Percentiles rank a stretch among this genome's conserved stretches.
Conservation (phyloP, 2,888 invertebrate genomes). For the Phragmatobia fuliginosa region DNA sequence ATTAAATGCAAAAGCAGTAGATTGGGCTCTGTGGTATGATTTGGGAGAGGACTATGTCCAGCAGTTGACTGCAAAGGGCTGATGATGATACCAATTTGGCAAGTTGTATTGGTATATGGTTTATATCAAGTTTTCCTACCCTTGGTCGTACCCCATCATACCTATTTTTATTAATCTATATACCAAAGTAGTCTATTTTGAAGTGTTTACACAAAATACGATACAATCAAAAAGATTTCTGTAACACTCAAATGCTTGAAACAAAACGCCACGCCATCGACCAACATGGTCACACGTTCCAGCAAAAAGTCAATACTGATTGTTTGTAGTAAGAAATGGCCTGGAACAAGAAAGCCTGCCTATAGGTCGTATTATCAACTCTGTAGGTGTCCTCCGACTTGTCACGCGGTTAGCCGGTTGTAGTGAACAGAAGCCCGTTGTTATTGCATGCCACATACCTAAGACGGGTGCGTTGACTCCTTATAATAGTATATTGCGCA, state of each 20-base stretch:
- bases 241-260: background rate
- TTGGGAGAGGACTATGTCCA: too few species aligned
- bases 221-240: background rate
- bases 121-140: too few species aligned
- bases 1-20: too few species aligned
- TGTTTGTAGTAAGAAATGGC: slow-evolving; percentile 1
- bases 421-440: slow-evolving; percentile 81
- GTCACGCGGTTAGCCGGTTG: slow-evolving; percentile 63
- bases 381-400: slow-evolving; percentile 40
- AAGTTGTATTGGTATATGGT: too few species aligned
- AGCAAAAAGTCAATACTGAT: background rate
- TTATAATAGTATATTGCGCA: slow-evolving; percentile 83
- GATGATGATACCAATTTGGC: too few species aligned
- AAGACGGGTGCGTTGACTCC: slow-evolving; percentile 80
- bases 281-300: background rate
- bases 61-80: too few species aligned
- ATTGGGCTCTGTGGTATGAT: too few species aligned
- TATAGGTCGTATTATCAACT: slow-evolving; percentile 46
- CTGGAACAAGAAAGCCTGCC: background rate
- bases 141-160: too few species aligned
- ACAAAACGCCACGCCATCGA: background rate
- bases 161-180: too few species aligned
- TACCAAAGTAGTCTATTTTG: too few species aligned
- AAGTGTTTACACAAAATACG: too few species aligned
- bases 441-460: slow-evolving; percentile 77